Evolutionary conservation across 2,888 invertebrate genomes (phyloP), one percentile per base, ranked within the genome.

Genomic region (Esperia sulphurella): DNA sequence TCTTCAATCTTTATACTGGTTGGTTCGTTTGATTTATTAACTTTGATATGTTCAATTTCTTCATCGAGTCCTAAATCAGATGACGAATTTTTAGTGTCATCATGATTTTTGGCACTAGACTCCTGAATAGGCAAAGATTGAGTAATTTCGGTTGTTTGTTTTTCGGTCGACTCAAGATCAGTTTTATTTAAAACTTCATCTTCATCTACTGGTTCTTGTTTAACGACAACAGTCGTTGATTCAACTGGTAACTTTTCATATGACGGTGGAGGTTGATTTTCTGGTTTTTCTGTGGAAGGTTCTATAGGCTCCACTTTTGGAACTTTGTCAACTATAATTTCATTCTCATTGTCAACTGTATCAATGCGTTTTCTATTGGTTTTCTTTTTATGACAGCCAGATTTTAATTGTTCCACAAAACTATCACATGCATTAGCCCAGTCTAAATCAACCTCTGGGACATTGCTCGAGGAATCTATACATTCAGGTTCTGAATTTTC

Each of bases 361-460:
- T 85, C 84, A 33, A 61, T 52, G 51, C 90, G 91, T 83, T 91
- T 92, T 75, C 88, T 90, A 13, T 85, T 78, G 1, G 81, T 76
- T 52, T 91, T 91, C 69, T 92, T 93, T 73, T 92, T 93, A 45
- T 85, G 86, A 46, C 84, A 85, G 40, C 92, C 91, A 55, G 76
- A 90, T 75, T 92, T 92, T 41, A 96, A 78, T 76, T 95, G 95
- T 71, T 95, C 94, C 78, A 95, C 92, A 72, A 96, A 95, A 78
- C 91, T 94, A 77, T 95, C 95, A 81, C 95, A 95, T 13, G 95
- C 92, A 66, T 89, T 92, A 44, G 91, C 91, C 93, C 95, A 96
- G 65, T 85, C 82, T 51, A 81, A 71, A 57, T 90, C 89, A 50
- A 85, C 82, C 48, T 70, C 68, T n/a, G 60, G 52, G 30, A 42